Percentiles rank a stretch among this genome's conserved stretches.
These are phyloP conservation scores for Patiria miniata DNA, from an alignment of 35 echinoderm and acorn worm genomes.

Conservation along the genomic window DNA sequence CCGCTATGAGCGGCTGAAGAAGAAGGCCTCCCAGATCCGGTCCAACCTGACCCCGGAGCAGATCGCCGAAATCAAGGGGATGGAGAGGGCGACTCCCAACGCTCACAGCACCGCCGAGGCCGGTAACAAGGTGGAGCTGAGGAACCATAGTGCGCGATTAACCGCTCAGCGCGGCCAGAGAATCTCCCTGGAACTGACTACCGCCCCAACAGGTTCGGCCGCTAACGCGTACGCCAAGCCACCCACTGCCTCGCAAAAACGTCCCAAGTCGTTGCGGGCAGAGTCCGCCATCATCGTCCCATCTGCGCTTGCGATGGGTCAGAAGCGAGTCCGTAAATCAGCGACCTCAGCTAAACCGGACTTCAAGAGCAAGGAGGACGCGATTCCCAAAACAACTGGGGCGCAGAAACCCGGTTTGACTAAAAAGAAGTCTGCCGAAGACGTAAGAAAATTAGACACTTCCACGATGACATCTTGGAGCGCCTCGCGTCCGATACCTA, in stretches of 20 bases:
- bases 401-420: no score
- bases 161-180: background rate
- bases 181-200: constrained; percentile 1
- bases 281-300: background rate
- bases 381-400: no score
- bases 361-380: background rate
- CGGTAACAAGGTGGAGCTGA: background rate
- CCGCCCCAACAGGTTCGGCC: background rate
- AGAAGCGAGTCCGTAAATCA: background rate
- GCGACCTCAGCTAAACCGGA: constrained; percentile 9
- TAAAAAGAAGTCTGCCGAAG: no score
- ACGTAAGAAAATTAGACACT: no score
- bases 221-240: background rate
- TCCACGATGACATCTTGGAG: no score
- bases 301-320: background rate
- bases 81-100: background rate
- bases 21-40: constrained; percentile 15
- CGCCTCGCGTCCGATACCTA: background rate
- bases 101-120: background rate
- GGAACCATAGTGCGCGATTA: background rate
- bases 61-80: background rate
- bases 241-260: background rate
- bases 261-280: background rate
- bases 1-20: constrained; percentile 6
- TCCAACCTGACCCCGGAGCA: constrained; percentile 10